Evolutionary conservation across 2,113 vertebrate species (phyloP), one percentile per base, ranked within the genome.

Genomic region (Menura novaehollandiae): DNA sequence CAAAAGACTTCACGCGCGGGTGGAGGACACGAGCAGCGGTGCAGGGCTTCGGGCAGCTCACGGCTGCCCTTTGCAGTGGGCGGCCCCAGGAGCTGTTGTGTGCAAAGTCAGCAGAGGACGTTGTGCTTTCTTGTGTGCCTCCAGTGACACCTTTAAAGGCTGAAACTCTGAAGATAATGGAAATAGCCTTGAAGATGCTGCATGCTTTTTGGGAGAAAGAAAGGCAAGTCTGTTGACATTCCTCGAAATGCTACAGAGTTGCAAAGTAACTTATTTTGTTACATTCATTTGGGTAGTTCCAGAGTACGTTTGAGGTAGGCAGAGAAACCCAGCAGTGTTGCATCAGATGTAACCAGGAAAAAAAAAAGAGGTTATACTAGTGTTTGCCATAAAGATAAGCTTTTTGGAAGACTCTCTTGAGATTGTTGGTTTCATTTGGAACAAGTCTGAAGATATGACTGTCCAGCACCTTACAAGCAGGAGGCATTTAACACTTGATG

Each of bases 51-150:
- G 79, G 67, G 32, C 10, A 11, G 35, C 30, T 32, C 24, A 28
- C 0, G 10, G 23, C 32, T 62, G 15, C 24, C 3, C 23, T 62
- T 27, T 15, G 17, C 23, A 24, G 39, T 12, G 27, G 59, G 20
- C 37, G 47, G 51, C 23, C 22, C 9, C 21, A 55, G 32, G 19
- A 56, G 4, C 11, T 22, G 28, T 15, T 15, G 4, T 8, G 1
- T 2, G 6, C 10, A 8, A 18, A 52, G 19, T 15, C 52, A n/a
- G 15, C 3, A 10, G 39, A 53, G 19, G 33, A 19, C 4, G 0
- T 1, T 11, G 20, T 44, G 8, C 20, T 63, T 53, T 53, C 44
- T 33, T 30, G 16, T 8, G 13, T n/a, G 24, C 49, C 84, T 37
- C n/a, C 60, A 69, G 30, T 15, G 37, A 44, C 24, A 33, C n/a